A percentile compares a stretch with the other conserved stretches of the same genome.
phyloP scores from a whole-genome alignment of 1,140 invertebrate genomes.

The Geopemphigus sp. region DNA sequence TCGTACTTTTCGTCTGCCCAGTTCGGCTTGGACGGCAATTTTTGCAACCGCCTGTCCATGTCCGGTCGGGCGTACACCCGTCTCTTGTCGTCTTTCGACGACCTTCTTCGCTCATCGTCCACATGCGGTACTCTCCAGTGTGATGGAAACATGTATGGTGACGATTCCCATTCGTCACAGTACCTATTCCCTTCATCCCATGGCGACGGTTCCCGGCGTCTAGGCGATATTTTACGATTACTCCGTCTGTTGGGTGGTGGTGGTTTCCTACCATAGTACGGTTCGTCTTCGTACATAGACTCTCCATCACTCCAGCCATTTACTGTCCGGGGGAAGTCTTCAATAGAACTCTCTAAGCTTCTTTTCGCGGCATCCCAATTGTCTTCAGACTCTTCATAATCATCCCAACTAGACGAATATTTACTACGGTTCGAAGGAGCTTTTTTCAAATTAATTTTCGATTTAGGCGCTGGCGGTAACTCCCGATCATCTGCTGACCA shows the following conservation, averaged over 20 bases:
- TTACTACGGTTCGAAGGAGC: slow-evolving; percentile 55
- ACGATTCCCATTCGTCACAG: slow-evolving; percentile 33
- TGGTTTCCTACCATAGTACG: slow-evolving; percentile 40
- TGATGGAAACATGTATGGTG: slow-evolving; percentile 18
- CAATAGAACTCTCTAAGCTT: slow-evolving; percentile 52
- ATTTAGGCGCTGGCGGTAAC: slow-evolving; percentile 51
- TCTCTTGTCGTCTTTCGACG: slow-evolving; percentile 42
- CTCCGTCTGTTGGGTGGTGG: slow-evolving; percentile 17
- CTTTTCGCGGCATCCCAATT: slow-evolving; percentile 52
- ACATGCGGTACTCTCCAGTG: slow-evolving; percentile 37
- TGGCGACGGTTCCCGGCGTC: slow-evolving; percentile 57
- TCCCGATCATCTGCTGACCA: slow-evolving; percentile 73
- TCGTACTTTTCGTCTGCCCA: slow-evolving; percentile 49
- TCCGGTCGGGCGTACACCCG: slow-evolving; percentile 2
- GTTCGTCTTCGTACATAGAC: slow-evolving; percentile 54
- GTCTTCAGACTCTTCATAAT: slow-evolving; percentile 53
- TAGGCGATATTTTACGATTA: slow-evolving; percentile 47
- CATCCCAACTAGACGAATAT: slow-evolving; percentile 55
- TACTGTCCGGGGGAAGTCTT: slow-evolving; percentile 53
- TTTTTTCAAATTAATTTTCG: slow-evolving; percentile 52
- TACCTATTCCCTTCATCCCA: slow-evolving; percentile 65
- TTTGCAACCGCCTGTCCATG: slow-evolving; percentile 41
- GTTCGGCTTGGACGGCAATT: slow-evolving; percentile 23
- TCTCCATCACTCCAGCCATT: slow-evolving; percentile 56
- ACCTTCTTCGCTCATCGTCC: slow-evolving; percentile 15